A percentile compares a stretch with the other conserved stretches of the same genome.
phyloP scores from a whole-genome alignment of 2,888 invertebrate species.

The Hydraecia micacea region DNA sequence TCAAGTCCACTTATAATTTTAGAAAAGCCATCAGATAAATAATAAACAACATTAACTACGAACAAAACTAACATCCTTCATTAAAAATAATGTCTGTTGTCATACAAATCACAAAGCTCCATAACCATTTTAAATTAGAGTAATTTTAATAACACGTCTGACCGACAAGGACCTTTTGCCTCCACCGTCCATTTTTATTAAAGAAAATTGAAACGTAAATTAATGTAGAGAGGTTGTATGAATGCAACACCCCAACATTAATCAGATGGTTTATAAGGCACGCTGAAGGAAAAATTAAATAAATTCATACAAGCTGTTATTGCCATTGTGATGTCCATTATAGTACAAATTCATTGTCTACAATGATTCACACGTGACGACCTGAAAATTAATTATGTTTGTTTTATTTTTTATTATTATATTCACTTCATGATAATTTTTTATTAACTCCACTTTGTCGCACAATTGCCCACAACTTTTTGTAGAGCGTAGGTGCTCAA shows the following conservation, averaged over 20 bases:
- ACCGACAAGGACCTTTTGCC: conserved; percentile 22
- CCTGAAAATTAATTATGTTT: conserved; percentile 57
- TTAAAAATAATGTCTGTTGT: conserved; percentile 7
- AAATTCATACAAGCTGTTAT: conserved; percentile 71
- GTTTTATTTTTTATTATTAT: conserved; percentile 38
- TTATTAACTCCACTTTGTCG: background rate
- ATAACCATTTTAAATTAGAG: conserved; percentile 28
- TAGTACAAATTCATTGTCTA: conserved; percentile 62
- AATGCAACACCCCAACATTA: conserved; percentile 70
- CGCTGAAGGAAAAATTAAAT: conserved; percentile 73
- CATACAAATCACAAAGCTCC: background rate
- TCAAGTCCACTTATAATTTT: background rate
- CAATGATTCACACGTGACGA: conserved; percentile 71
- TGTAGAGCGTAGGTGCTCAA: conserved; percentile 38
- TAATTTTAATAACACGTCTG: conserved; percentile 28
- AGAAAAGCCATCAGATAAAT: background rate
- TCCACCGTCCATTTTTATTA: conserved; percentile 45
- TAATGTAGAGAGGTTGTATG: conserved; percentile 64
- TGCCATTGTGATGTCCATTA: conserved; percentile 76
- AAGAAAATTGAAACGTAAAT: conserved; percentile 69
- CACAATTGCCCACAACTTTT: conserved; percentile 17
- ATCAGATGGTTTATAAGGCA: conserved; percentile 75
- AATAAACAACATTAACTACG: background rate
- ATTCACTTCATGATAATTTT: conserved; percentile 10
- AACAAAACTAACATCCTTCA: background rate